Conservation (phyloP, 2,888 invertebrate genomes). For the Acrobasis repandana region DNA sequence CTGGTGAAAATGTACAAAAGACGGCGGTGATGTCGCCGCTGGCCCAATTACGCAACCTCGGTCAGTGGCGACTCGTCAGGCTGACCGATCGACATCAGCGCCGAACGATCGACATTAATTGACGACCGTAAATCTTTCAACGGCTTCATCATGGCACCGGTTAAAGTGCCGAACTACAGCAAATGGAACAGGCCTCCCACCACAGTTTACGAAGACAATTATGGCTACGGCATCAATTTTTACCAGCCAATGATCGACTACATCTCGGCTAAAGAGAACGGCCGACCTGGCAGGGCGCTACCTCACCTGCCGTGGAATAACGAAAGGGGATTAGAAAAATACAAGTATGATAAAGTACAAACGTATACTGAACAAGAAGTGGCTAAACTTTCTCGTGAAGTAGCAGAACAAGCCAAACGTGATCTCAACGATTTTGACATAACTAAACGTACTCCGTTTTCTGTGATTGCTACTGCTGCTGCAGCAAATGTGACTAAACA, state of each 20-base stretch:
- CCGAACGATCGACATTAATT: constrained; percentile 52
- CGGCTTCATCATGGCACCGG: constrained; percentile 63
- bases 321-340: constrained; percentile 86
- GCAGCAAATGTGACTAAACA: constrained; percentile 85
- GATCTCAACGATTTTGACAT: constrained; percentile 84
- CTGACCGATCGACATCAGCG: constrained; percentile 40
- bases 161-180: constrained; percentile 67
- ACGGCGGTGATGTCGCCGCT: constrained; percentile 52
- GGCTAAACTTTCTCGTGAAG: constrained; percentile 85
- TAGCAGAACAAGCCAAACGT: constrained; percentile 87
- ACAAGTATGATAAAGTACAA: constrained; percentile 85
- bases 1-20: constrained; percentile 70
- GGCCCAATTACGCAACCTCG: constrained; percentile 63
- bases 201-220: constrained; percentile 90
- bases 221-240: constrained; percentile 91
- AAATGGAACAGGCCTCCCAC: constrained; percentile 84
- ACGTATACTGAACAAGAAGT: constrained; percentile 87
- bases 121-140: constrained; percentile 52
- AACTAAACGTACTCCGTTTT: constrained; percentile 84
- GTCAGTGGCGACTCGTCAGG: constrained; percentile 49
- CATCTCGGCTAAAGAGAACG: constrained; percentile 86
- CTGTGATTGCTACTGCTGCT: constrained; percentile 84
- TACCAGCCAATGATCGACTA: constrained; percentile 95
- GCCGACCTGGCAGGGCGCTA: constrained; percentile 55
- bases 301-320: constrained; percentile 90